phyloP scores from a whole-genome alignment of 2,797 vertebrate species.

The Simalia tracyae region DNA sequence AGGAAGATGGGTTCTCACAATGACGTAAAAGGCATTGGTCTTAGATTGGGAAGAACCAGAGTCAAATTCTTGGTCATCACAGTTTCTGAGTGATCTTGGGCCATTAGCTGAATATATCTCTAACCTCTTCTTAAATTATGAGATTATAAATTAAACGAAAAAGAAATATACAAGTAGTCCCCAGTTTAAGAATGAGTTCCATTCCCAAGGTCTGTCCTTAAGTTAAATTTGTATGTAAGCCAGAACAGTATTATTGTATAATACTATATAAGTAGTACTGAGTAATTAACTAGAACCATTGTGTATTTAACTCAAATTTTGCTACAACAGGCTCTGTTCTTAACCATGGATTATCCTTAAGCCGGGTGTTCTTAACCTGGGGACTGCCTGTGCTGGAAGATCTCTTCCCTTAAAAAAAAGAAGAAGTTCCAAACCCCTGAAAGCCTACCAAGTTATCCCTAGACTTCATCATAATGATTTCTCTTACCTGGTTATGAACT shows the following conservation, averaged over 20 bases:
- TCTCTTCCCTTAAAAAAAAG: background rate
- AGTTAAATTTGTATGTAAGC: no score
- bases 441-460: background rate
- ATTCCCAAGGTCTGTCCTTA: no score
- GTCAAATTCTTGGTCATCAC: background rate
- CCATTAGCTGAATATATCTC: background rate
- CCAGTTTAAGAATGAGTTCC: no score
- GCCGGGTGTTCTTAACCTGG: no score
- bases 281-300: no score
- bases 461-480: background rate
- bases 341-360: no score
- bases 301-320: no score
- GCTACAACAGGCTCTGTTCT: no score
- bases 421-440: background rate
- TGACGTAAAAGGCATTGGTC: background rate
- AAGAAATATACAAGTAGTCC: background rate
- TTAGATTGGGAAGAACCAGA: background rate
- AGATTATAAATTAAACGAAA: background rate
- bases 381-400: background rate
- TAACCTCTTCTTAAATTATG: background rate
- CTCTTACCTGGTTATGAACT: slow-evolving; percentile 90
- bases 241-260: no score
- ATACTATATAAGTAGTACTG: no score
- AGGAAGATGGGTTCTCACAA: background rate
- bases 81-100: background rate